phyloP scores from a whole-genome alignment of 2,888 invertebrate species.

The Macaria notata region DNA sequence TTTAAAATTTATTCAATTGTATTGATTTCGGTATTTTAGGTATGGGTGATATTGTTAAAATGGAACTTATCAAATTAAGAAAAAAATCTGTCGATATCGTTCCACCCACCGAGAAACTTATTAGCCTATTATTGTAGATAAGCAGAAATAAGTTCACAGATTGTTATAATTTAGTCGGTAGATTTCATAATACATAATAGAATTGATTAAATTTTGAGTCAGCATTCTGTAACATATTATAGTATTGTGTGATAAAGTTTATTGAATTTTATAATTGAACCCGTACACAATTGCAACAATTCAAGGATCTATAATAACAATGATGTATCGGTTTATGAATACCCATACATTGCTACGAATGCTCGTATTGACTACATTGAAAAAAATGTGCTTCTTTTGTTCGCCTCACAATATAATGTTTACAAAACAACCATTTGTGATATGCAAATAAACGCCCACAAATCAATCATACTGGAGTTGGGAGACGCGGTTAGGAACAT shows the following conservation, averaged over 20 bases:
- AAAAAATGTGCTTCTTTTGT: constrained; percentile 16
- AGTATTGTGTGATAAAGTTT: not conserved
- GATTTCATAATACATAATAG: too few species aligned
- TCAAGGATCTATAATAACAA: constrained; percentile 11
- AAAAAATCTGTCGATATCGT: too few species aligned
- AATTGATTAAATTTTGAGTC: too few species aligned
- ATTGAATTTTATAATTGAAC: constrained; percentile 7
- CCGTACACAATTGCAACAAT: constrained; percentile 20
- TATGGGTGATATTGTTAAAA: too few species aligned
- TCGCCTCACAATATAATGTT: constrained; percentile 15
- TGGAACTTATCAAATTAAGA: too few species aligned
- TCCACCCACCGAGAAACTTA: too few species aligned
- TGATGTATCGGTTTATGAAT: constrained; percentile 2
- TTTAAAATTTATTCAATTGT: too few species aligned
- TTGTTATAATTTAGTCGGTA: too few species aligned
- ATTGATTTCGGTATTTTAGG: too few species aligned
- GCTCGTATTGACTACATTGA: constrained; percentile 10
- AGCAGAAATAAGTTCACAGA: too few species aligned
- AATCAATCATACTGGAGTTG: constrained; percentile 2
- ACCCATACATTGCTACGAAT: constrained; percentile 7
- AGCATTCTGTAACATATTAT: not conserved
- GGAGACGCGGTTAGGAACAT: constrained; percentile 31
- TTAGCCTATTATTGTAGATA: too few species aligned
- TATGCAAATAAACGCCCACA: constrained; percentile 27
- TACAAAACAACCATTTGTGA: constrained; percentile 17